Conservation (phyloP, 1,140 invertebrate species). For the Plectrocnemia conspersa region DNA sequence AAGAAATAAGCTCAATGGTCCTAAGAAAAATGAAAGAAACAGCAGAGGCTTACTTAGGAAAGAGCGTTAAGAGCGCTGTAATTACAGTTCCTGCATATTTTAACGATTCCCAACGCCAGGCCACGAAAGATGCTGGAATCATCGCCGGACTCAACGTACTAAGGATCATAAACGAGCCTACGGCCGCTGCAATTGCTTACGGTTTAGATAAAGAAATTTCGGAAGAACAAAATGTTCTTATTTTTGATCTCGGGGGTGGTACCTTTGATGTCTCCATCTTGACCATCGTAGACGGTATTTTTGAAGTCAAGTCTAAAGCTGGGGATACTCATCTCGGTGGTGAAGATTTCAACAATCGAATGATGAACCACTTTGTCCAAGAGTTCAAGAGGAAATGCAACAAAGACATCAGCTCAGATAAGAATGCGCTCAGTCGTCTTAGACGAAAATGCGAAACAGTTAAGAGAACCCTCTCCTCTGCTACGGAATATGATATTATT, state of each 20-base stretch:
- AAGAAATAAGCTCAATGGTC: constrained; percentile 90
- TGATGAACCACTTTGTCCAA: constrained; percentile 94
- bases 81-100: constrained; percentile 91
- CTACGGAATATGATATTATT: constrained; percentile 89
- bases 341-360: constrained; percentile 94
- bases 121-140: constrained; percentile 86
- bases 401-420: constrained; percentile 86
- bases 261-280: constrained; percentile 97
- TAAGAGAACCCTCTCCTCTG: constrained; percentile 91
- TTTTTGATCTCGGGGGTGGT: constrained; percentile 95
- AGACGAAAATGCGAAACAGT: constrained; percentile 93
- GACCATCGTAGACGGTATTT: constrained; percentile 92
- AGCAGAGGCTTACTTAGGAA: constrained; percentile 90
- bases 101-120: constrained; percentile 88
- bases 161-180: constrained; percentile 93
- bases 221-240: constrained; percentile 80
- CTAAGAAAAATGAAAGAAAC: constrained; percentile 93
- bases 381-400: constrained; percentile 98
- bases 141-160: constrained; percentile 83
- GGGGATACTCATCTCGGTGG: constrained; percentile 97
- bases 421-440: constrained; percentile 84
- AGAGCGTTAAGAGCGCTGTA: constrained; percentile 83
- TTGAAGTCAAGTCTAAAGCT: constrained; percentile 95
- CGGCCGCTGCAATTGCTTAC: constrained; percentile 98
- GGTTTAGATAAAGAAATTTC: constrained; percentile 95